A percentile compares a stretch with the other conserved stretches of the same genome.
Conservation (phyloP, 2,888 invertebrate species). For the Clusia tigrina region DNA sequence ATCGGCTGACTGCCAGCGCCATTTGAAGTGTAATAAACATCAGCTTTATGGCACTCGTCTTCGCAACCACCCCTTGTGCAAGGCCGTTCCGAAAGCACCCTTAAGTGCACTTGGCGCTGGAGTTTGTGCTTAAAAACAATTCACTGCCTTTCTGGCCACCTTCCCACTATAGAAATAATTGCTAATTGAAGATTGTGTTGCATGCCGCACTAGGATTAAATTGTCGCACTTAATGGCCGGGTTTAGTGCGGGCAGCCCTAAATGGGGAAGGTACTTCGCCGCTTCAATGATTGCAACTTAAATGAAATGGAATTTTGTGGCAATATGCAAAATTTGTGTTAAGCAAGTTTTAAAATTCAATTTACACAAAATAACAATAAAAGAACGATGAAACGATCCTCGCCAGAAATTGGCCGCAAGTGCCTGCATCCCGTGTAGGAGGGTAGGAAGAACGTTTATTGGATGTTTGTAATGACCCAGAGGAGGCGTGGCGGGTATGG, state of each 20-base stretch:
- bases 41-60: slow-evolving; percentile 15
- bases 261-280: no score
- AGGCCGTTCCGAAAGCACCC: slow-evolving; percentile 7
- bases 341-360: no score
- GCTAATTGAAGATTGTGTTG: slow-evolving; percentile 51
- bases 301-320: no score
- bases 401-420: no score
- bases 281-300: no score
- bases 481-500: no score
- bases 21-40: slow-evolving; percentile 25
- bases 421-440: no score
- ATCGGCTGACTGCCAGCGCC: not conserved
- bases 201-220: slow-evolving; percentile 47
- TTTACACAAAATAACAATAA: no score
- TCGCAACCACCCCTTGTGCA: not conserved
- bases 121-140: not conserved
- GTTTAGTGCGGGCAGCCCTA: slow-evolving; percentile 31
- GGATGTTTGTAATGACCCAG: no score
- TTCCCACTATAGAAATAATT: slow-evolving; percentile 42
- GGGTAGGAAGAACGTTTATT: no score
- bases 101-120: not conserved
- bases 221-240: slow-evolving; percentile 48
- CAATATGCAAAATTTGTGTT: no score
- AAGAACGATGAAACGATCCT: no score
- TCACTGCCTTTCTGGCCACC: not conserved